phyloP scores from a whole-genome alignment of 1,140 invertebrate species.

The Calycopis cecrops region DNA sequence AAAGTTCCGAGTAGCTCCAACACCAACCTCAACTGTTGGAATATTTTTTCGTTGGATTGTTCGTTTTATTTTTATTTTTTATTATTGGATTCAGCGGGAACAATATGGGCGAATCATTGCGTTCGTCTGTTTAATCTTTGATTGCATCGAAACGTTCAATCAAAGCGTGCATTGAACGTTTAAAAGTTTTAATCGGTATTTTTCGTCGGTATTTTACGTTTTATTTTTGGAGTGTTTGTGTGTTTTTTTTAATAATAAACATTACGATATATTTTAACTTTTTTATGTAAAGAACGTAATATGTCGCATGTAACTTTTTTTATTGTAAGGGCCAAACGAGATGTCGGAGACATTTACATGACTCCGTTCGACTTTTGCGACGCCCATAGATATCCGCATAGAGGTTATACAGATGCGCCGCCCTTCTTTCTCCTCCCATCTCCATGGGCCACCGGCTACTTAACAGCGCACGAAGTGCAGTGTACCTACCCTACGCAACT shows the following conservation, averaged over 20 bases:
- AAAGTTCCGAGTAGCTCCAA: conserved; percentile 41
- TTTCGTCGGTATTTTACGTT: background rate
- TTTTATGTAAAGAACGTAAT: too few relatives aligned
- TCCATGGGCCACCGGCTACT: too few relatives aligned
- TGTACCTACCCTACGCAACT: too few relatives aligned
- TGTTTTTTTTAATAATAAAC: background rate
- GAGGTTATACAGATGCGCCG: too few relatives aligned
- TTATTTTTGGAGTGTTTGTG: background rate
- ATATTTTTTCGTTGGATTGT: conserved; percentile 5
- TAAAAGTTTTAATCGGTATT: background rate
- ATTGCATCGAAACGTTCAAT: conserved; percentile 8
- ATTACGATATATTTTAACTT: background rate
- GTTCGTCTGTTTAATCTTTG: conserved; percentile 5
- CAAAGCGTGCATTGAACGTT: conserved; percentile 4
- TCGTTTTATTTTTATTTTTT: background rate
- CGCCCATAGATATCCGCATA: too few relatives aligned
- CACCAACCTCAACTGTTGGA: conserved; percentile 29
- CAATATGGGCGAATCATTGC: conserved; percentile 8
- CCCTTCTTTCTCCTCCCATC: too few relatives aligned
- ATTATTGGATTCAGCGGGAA: conserved; percentile 4
- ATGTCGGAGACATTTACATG: too few relatives aligned
- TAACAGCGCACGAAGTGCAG: too few relatives aligned
- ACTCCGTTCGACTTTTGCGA: too few relatives aligned
- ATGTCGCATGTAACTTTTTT: too few relatives aligned
- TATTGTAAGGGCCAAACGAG: too few relatives aligned